Base-by-base conservation (phyloP, 1,140 invertebrate species). In the Drosophila biarmipes region DNA sequence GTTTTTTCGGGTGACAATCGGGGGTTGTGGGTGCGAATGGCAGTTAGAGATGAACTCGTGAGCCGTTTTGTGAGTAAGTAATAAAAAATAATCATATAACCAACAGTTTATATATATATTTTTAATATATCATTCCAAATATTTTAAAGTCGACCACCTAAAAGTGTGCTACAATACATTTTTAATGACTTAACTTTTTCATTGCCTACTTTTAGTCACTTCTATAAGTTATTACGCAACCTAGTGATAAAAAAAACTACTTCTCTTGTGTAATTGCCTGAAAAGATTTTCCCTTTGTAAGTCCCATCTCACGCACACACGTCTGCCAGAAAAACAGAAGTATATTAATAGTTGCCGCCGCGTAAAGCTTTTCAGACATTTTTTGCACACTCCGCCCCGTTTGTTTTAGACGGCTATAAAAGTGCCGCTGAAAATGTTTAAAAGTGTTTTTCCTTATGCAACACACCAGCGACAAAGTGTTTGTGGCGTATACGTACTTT, bases 361-460 rank as follows among this genome's bases (percentile, higher is more conserved):
- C 48, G 31, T 69, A 48, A 69, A 34, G 49, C 64, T 31, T 40
- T 68, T 55, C 34, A 56, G 34, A 7, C 19, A 34, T 31, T 69
- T 40, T 67, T 69, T 69, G 35, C 4, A 11, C 2, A 0, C 8
- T 38, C 42, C 29, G 24, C 10, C 3, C 15, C 43, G 37, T 73
- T 73, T 73, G 57, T 73, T 73, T 73, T 62, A 73, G 64, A 62
- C 58, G 27, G 17, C 57, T 49, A 62, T 62, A 53, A 62, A 62
- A 62, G 42, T 56, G 66, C 27, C 34, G 24, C 27, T 56, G 64
- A 56, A 69, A 69, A 69, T 69, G 37, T 72, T 72, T 72, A 24
- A 72, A 72, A 72, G 68, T 72, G 68, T 58, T 72, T 56, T 72
- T 72, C 46, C 67, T 72, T 59, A 72, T 73, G 71, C 45, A 73